A percentile compares a stretch with the other conserved stretches of the same genome.
Conservation (phyloP, 2,113 vertebrate genomes). For the Stigmatopora argus region DNA sequence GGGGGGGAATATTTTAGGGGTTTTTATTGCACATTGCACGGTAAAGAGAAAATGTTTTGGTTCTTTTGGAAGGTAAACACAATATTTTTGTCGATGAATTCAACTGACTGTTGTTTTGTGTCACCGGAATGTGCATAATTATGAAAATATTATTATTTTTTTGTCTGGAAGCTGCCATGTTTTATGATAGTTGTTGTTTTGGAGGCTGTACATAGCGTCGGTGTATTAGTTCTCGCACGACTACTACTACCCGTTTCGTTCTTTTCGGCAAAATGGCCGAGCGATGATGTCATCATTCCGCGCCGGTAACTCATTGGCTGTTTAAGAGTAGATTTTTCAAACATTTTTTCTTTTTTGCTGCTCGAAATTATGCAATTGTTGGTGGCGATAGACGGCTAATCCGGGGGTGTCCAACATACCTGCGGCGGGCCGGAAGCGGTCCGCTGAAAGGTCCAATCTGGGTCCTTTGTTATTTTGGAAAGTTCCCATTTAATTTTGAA, state of each 20-base stretch:
- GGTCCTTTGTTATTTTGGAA: no score
- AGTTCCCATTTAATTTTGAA: no score
- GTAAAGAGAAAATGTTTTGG: constrained; percentile 26
- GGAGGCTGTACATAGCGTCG: constrained; percentile 43
- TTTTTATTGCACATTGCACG: constrained; percentile 27
- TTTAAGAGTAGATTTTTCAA: no score
- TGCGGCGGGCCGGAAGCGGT: no score
- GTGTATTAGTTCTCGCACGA: neutral
- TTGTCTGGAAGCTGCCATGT: constrained; percentile 25
- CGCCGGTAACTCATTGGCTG: no score
- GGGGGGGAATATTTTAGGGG: constrained; percentile 30
- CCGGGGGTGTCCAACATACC: no score
- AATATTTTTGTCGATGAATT: constrained; percentile 51
- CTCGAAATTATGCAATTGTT: neutral
- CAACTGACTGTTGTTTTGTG: constrained; percentile 58
- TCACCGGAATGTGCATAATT: constrained; percentile 55
- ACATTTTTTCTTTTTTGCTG: no score
- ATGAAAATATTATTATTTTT: constrained; percentile 59
- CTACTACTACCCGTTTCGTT: neutral
- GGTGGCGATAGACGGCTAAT: no score
- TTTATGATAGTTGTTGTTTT: constrained; percentile 34
- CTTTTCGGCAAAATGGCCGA: neutral
- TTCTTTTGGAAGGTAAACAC: constrained; percentile 39
- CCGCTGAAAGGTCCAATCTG: no score
- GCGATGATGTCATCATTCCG: neutral